Base-by-base conservation (phyloP, 2,888 invertebrate species). In the Nycteola revayana region DNA sequence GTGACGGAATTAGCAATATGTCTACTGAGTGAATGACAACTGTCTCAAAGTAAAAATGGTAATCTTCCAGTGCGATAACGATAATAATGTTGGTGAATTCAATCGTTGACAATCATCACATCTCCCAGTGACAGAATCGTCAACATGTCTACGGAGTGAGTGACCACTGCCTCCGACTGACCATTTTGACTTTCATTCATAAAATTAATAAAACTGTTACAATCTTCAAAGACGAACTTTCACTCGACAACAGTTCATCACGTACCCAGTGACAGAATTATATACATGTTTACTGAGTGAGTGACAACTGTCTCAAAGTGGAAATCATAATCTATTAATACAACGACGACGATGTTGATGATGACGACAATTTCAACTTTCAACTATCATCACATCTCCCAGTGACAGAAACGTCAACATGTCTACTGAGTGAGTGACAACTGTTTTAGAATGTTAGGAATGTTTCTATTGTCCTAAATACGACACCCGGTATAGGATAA, bases 381-480 rank as follows among this genome's bases (percentile, higher is more conserved):
- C 24, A 10, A 25, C 10, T 57, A 41, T 50, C 20, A 50, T 64
- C 52, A 61, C 38, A 8, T 26, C 34, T 35, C 57, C 58, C 63
- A 66, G 60, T 66, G 60, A 67, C 60, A 57, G 51, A 42, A 28
- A 52, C 7, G 23, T 3, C 23, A 25, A 61, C 57, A 37, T 60
- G 53, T 55, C 59, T 43, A 49, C 56, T 63, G 55, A 47, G 45
- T 22, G 28, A 34, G 14, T 53, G 45, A 55, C 9, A 23, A 29
- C 31, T 28, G 3, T 3, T 14, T 1, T 28, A 27, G 10, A 29
- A 21, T 21, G n/a, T 18, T 5, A 18, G 6, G 3, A 5, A 5
- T 18, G 18, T 18, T 18, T 18, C 4, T n/a, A n/a, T n/a, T n/a
- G n/a, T n/a, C n/a, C n/a, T n/a, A n/a, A n/a, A n/a, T n/a, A n/a